Evolutionary conservation across 2,888 invertebrate species (phyloP).

Genomic region (Allacma fusca): DNA sequence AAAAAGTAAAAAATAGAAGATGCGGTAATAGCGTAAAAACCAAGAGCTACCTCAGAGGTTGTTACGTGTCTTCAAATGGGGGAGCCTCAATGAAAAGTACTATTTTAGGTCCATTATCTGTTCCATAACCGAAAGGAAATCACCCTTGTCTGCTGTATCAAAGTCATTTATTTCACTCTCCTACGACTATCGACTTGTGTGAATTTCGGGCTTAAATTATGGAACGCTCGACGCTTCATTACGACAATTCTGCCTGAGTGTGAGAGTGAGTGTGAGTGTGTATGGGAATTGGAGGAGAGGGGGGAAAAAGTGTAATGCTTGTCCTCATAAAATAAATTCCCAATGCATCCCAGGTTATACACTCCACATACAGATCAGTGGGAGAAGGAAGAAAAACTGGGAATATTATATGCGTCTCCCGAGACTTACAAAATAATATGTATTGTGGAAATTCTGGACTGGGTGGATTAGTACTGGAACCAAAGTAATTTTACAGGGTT

Average conservation of each 20-base stretch:
- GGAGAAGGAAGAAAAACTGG: background rate
- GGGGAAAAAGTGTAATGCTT: background rate
- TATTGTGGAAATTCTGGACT: no score
- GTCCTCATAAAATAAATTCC: constrained; percentile 22
- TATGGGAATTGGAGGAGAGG: no score
- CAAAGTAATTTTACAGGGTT: constrained; percentile 11
- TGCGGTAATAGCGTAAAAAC: no score
- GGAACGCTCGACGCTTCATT: constrained; percentile 13
- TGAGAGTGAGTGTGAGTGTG: no score
- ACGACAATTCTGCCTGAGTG: background rate
- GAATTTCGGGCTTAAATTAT: constrained; percentile 12
- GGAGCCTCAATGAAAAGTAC: background rate
- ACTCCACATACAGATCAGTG: background rate
- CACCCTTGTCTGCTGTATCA: constrained; percentile 19
- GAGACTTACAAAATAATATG: background rate
- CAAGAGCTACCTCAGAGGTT: background rate
- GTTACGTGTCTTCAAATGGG: background rate
- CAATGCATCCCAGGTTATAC: background rate
- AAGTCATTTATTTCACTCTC: constrained; percentile 18
- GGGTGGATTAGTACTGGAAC: constrained; percentile 3
- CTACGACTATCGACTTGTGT: background rate
- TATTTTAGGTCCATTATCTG: constrained; percentile 19
- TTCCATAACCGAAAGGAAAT: constrained; percentile 12
- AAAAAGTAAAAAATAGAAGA: no score
- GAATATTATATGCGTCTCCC: constrained; percentile 5